phyloP scores from a whole-genome alignment of 2,113 vertebrate genomes.

The Perca schrenkii region DNA sequence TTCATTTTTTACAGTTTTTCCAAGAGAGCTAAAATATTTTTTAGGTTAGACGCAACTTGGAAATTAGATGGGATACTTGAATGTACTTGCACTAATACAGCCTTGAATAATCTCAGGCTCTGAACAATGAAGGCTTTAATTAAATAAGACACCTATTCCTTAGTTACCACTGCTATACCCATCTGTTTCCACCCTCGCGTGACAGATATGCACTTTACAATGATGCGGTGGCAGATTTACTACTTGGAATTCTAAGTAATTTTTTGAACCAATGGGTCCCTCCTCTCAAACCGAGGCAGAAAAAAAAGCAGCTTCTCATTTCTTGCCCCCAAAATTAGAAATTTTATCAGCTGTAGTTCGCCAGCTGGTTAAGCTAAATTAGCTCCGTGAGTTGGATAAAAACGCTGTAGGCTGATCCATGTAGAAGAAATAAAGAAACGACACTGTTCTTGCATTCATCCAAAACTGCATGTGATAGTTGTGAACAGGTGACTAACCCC shows the following conservation, averaged over 20 bases:
- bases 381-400: neutral
- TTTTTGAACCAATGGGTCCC: neutral
- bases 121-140: neutral
- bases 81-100: neutral
- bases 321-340: neutral
- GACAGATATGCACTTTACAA: neutral
- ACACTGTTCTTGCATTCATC: too few relatives aligned
- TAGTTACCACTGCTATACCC: neutral
- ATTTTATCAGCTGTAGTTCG: neutral
- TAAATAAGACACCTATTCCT: neutral
- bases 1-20: neutral
- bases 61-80: neutral
- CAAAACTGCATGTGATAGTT: too few relatives aligned
- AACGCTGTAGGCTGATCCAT: neutral
- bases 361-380: neutral
- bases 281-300: neutral
- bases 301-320: neutral
- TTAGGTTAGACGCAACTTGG: neutral
- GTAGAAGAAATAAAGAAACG: neutral
- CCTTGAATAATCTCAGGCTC: neutral
- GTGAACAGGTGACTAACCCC: neutral
- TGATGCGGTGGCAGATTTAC: neutral
- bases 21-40: neutral
- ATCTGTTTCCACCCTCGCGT: fast-evolving
- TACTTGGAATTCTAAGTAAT: neutral